phyloP scores from a whole-genome alignment of 2,113 vertebrate genomes.

The Brevimyrus niger region DNA sequence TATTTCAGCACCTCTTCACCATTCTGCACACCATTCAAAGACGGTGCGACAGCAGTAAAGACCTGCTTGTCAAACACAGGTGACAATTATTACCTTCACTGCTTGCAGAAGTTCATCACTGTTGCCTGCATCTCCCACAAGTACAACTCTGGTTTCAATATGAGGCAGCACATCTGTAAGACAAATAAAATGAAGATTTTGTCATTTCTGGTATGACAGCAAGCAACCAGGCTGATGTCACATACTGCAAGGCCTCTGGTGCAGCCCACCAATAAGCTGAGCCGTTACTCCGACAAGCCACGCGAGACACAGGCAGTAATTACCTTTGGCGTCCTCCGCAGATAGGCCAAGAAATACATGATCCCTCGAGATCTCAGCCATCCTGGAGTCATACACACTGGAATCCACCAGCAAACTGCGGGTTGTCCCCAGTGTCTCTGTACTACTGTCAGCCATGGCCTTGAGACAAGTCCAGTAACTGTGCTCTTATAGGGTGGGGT shows the following conservation, averaged over 20 bases:
- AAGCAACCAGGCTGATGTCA: conserved; percentile 11
- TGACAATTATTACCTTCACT: conserved; percentile 67
- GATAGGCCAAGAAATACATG: conserved; percentile 54
- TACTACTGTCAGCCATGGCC: conserved; percentile 79
- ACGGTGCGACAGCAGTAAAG: not conserved
- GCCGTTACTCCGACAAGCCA: not conserved
- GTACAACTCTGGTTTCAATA: conserved; percentile 79
- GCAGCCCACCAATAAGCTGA: not conserved
- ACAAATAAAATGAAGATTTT: conserved; percentile 2
- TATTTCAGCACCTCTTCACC: not conserved
- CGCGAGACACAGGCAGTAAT: not conserved
- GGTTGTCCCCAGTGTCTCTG: conserved; percentile 56
- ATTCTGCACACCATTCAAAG: not conserved
- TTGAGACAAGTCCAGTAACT: conserved; percentile 32
- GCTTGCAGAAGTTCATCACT: conserved; percentile 71
- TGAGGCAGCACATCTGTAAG: conserved; percentile 77
- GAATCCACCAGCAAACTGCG: conserved; percentile 79
- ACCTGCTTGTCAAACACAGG: not conserved
- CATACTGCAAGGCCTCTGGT: not conserved
- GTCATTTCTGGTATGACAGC: not conserved
- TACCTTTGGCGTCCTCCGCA: conserved; percentile 71
- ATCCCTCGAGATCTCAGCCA: conserved; percentile 77
- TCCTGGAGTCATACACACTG: conserved; percentile 80
- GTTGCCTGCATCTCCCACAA: conserved; percentile 76
- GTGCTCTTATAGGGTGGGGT: conserved; percentile 43